Base-by-base conservation (phyloP, 2,113 vertebrate genomes). In the Entomyzon cyanotis region DNA sequence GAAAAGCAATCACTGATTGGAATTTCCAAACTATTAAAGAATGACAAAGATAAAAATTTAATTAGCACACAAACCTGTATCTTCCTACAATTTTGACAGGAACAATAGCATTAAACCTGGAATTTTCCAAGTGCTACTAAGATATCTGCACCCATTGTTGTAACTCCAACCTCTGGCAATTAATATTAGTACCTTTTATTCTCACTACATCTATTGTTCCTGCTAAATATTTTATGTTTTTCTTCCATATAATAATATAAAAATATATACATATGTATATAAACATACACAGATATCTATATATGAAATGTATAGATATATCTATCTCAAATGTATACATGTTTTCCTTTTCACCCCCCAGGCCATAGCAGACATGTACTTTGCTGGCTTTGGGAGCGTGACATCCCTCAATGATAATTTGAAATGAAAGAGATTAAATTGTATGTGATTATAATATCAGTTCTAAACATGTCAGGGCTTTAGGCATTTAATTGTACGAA, bases 381-480 rank as follows among this genome's bases (percentile, higher is more conserved):
- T 28, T 87, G n/a, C 67, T 63, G 73, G 9, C 20, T 35, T 95
- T 86, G 87, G 37, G 59, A 89, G 11, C 15, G 55, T 52, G 33
- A 82, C 46, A 68, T 82, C 25, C 70, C 75, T 96, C 79, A 93
- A 84, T 3, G 11, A 90, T 80, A 95, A 94, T 11, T 69, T 86
- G 74, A 78, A 91, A 91, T 84, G 53, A 96, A 85, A 82, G 81
- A 87, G 65, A 95, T 96, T 94, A 78, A 95, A 76, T 77, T 16
- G 17, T 47, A 55, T 55, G 8, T 46, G 50, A 94, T 94, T 90
- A 55, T 68, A 65, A 56, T 94, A 91, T 87, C 44, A 50, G 39
- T 93, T 84, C 88, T 73, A 93, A 97, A 89, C 87, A 73, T 41
- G 21, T 81, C 90, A 95, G 60, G 35, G 59, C 75, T 95, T 44